A percentile compares a stretch with the other conserved stretches of the same genome.
Evolutionary conservation across 2,113 vertebrate species (phyloP).

Genomic region (Rhombomys opimus): DNA sequence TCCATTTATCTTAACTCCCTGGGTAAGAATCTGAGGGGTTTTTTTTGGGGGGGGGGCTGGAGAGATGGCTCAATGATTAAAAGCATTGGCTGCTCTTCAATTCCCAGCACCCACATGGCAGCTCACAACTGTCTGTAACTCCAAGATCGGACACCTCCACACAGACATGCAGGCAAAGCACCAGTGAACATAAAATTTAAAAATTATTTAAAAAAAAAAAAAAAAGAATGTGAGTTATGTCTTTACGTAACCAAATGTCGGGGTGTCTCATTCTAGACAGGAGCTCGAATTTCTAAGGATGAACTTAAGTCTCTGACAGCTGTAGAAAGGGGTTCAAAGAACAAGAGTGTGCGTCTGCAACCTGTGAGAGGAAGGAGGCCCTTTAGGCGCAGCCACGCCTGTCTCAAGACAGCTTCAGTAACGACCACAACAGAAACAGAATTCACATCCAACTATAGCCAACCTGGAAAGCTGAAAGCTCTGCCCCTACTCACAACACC

Average conservation of each 20-base stretch:
- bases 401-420: background rate
- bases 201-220: too few relatives aligned
- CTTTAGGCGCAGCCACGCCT: background rate
- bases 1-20: background rate
- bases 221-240: background rate
- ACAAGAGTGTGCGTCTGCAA: background rate
- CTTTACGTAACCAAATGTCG: slow-evolving; percentile 13
- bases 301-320: background rate
- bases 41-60: too few relatives aligned
- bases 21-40: background rate
- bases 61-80: too few relatives aligned
- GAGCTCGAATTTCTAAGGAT: too few relatives aligned
- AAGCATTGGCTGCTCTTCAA: too few relatives aligned
- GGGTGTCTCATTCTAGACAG: background rate
- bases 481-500: background rate
- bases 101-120: too few relatives aligned
- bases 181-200: too few relatives aligned
- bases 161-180: too few relatives aligned
- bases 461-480: background rate
- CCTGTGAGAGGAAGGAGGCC: too few relatives aligned
- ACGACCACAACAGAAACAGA: background rate
- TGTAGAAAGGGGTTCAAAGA: background rate
- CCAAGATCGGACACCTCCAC: too few relatives aligned
- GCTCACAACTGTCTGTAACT: too few relatives aligned
- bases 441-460: background rate